A percentile compares a stretch with the other conserved stretches of the same genome.
Conservation (phyloP, 64 coral and sea anemone species). For the Stylophora pistillata region DNA sequence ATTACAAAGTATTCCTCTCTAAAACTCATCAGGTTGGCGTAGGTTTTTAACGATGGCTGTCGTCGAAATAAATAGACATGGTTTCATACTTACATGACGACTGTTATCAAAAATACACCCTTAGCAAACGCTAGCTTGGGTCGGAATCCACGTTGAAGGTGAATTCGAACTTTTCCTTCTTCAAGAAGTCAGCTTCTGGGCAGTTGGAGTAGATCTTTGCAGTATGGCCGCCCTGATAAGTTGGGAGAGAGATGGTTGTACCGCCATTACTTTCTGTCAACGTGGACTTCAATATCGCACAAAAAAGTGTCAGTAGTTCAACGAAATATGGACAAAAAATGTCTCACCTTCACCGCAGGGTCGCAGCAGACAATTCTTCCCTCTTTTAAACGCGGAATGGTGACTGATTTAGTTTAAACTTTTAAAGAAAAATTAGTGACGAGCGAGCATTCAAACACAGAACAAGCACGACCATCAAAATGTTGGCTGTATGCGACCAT, state of each 20-base stretch:
- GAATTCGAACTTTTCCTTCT: slow-evolving; percentile 90
- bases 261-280: background rate
- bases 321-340: background rate
- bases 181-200: slow-evolving; percentile 88
- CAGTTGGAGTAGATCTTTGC: slow-evolving; percentile 78
- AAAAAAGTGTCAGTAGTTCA: background rate
- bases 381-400: slow-evolving; percentile 76
- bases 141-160: slow-evolving; percentile 90
- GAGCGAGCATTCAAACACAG: background rate
- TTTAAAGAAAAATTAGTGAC: background rate
- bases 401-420: slow-evolving; percentile 30
- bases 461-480: background rate
- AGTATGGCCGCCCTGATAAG: slow-evolving; percentile 50
- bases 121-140: slow-evolving; percentile 98
- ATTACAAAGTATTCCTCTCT: too few relatives aligned
- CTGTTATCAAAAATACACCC: slow-evolving; percentile 65
- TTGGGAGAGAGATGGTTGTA: background rate
- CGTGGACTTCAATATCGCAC: background rate
- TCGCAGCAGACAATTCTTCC: slow-evolving; percentile 50
- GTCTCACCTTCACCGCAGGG: slow-evolving; percentile 50
- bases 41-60: too few relatives aligned
- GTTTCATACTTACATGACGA: slow-evolving; percentile 56
- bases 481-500: background rate
- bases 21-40: too few relatives aligned
- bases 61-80: too few relatives aligned